Evolutionary conservation across 1,140 invertebrate species (phyloP).

Genomic region (Zaprionus camerounensis): DNA sequence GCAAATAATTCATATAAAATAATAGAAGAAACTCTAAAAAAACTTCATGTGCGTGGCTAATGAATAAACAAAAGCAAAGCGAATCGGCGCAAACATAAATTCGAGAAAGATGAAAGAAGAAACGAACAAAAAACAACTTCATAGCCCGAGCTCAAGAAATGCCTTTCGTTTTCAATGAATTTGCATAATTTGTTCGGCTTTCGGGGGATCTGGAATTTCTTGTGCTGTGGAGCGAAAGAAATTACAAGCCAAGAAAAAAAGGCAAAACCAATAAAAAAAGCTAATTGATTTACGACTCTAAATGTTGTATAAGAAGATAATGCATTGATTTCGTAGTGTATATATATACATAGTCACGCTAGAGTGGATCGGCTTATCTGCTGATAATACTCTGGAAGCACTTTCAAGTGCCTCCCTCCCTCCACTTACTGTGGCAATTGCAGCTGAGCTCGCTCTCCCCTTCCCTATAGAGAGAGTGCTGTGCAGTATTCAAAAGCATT

Average conservation of each 20-base stretch:
- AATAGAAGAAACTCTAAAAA: neutral
- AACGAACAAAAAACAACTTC: constrained; percentile 1
- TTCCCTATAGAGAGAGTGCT: neutral
- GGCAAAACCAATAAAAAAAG: neutral
- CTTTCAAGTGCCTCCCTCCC: neutral
- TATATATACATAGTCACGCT: constrained; percentile 45
- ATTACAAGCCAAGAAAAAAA: constrained; percentile 32
- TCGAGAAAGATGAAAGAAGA: constrained; percentile 15
- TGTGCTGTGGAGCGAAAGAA: constrained; percentile 45
- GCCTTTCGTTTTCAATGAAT: constrained; percentile 76
- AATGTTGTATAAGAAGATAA: constrained; percentile 37
- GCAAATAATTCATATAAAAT: constrained; percentile 16
- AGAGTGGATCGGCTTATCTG: constrained; percentile 18
- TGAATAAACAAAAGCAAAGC: constrained; percentile 62
- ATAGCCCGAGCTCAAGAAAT: constrained; percentile 29
- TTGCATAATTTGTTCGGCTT: constrained; percentile 64
- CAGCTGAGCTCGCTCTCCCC: no score
- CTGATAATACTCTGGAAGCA: constrained; percentile 12
- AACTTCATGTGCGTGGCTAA: constrained; percentile 42
- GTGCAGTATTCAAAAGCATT: constrained; percentile 44
- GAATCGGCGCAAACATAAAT: constrained; percentile 27
- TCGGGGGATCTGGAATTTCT: constrained; percentile 33
- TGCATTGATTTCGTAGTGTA: constrained; percentile 35
- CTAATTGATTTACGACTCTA: constrained; percentile 33
- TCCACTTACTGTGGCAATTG: no score